Conservation (phyloP, 1,140 invertebrate species). For the Ctenoplectra terminalis region DNA sequence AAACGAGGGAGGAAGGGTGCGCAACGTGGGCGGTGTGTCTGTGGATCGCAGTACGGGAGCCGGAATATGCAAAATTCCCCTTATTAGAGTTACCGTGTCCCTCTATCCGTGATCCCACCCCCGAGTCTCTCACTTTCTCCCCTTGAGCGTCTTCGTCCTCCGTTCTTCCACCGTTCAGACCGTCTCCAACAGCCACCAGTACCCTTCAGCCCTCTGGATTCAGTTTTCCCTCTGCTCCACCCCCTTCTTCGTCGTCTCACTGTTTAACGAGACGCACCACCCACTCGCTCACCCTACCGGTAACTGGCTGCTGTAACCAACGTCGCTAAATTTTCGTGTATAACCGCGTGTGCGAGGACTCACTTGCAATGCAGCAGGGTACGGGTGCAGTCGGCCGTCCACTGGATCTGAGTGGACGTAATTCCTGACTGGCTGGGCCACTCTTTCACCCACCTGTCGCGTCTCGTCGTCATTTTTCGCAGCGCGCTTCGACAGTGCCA, state of each 20-base stretch:
- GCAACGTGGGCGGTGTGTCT: conserved; percentile 55
- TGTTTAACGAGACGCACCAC: background rate
- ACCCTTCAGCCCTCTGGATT: background rate
- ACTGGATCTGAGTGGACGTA: conserved; percentile 90
- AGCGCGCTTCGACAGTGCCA: conserved; percentile 85
- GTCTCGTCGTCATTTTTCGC: conserved; percentile 86
- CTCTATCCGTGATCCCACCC: conserved; percentile 40
- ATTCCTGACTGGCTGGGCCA: conserved; percentile 89
- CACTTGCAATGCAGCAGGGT: conserved; percentile 87
- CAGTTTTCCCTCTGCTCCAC: background rate
- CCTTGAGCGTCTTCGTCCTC: conserved; percentile 5
- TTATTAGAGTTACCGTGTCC: conserved; percentile 77
- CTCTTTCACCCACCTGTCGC: conserved; percentile 89
- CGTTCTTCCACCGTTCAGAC: conserved; percentile 13
- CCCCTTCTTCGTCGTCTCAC: background rate
- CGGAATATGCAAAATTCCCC: conserved; percentile 80
- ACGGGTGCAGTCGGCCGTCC: conserved; percentile 90
- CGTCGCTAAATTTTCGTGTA: conserved; percentile 50
- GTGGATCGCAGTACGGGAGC: conserved; percentile 63
- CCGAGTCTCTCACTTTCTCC: conserved; percentile 13
- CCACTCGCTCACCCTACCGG: background rate
- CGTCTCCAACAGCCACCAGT: conserved; percentile 5
- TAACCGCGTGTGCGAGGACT: conserved; percentile 46
- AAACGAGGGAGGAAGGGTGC: conserved; percentile 73
- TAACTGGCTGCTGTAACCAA: conserved; percentile 37